phyloP scores from a whole-genome alignment of 2,888 invertebrate species.

The Plutella xylostella region DNA sequence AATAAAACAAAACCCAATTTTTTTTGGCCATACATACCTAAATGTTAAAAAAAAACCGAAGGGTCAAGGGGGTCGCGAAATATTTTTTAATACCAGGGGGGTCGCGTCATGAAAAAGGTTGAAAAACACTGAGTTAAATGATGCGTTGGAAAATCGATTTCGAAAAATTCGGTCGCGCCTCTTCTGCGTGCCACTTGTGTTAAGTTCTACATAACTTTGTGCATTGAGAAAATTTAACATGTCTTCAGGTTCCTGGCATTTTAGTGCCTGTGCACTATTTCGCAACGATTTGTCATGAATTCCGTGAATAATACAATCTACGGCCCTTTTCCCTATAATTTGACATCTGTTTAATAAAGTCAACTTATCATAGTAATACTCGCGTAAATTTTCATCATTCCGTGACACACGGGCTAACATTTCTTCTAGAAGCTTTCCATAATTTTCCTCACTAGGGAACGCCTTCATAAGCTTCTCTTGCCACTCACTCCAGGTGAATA shows the following conservation, averaged over 20 bases:
- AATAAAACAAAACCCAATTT: no score
- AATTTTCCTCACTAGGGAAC: conserved; percentile 8
- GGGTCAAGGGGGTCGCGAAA: no score
- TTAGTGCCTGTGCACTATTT: conserved; percentile 8
- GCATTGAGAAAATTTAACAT: conserved; percentile 6
- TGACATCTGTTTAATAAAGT: conserved; percentile 6
- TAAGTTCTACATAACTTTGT: background rate
- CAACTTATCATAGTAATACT: conserved; percentile 4
- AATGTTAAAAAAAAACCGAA: no score
- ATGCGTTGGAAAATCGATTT: no score
- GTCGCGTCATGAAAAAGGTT: no score
- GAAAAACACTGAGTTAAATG: no score
- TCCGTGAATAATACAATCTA: conserved; percentile 11
- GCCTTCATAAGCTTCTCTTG: background rate
- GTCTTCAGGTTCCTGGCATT: conserved; percentile 9
- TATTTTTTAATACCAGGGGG: no score
- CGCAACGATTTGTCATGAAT: conserved; percentile 8
- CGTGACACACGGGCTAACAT: conserved; percentile 3
- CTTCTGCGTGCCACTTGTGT: no score
- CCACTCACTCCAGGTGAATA: background rate
- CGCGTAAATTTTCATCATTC: background rate
- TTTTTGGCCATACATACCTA: no score
- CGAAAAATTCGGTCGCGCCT: no score
- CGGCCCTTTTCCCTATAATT: conserved; percentile 10
- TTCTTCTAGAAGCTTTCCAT: conserved; percentile 2